Conservation (phyloP, 2,888 invertebrate genomes). For the Tetragonisca angustula region DNA sequence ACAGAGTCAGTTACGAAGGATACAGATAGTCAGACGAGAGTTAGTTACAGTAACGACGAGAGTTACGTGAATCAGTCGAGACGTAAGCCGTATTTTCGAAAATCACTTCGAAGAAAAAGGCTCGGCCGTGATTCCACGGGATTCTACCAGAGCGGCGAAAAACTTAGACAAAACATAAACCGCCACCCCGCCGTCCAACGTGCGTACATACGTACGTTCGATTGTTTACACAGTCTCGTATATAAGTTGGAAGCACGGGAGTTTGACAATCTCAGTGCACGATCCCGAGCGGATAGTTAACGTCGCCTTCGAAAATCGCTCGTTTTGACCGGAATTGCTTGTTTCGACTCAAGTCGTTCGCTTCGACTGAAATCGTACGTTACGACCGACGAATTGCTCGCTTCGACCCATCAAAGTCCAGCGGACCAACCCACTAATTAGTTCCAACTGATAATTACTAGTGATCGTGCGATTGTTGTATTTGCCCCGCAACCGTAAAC, state of each 20-base stretch:
- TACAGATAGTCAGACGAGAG: neutral
- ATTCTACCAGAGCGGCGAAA: slow-evolving; percentile 43
- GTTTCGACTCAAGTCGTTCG: too few relatives aligned
- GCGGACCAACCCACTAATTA: neutral
- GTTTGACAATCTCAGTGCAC: slow-evolving; percentile 83
- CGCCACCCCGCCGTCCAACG: slow-evolving; percentile 72
- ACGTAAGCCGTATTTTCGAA: slow-evolving; percentile 25
- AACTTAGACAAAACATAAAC: slow-evolving; percentile 76
- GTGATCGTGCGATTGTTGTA: too few relatives aligned
- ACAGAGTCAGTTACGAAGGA: neutral
- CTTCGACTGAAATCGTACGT: too few relatives aligned
- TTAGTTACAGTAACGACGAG: too few relatives aligned
- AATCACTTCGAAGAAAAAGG: slow-evolving; percentile 34
- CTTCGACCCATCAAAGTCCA: neutral
- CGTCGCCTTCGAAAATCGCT: slow-evolving; percentile 47
- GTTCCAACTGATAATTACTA: neutral
- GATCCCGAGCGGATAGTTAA: slow-evolving; percentile 73
- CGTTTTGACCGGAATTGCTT: too few relatives aligned
- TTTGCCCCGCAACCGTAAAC: too few relatives aligned
- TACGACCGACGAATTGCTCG: neutral
- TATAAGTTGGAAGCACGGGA: slow-evolving; percentile 82
- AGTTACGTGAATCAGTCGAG: slow-evolving; percentile 7
- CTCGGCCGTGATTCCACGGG: slow-evolving; percentile 36
- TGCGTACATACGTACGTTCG: slow-evolving; percentile 72
- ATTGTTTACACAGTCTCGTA: slow-evolving; percentile 82